Percentiles rank a stretch among this genome's conserved stretches.
These are phyloP conservation scores for Lycorma delicatula DNA, from an alignment of 1,140 invertebrate species.

Conservation along the genomic window DNA sequence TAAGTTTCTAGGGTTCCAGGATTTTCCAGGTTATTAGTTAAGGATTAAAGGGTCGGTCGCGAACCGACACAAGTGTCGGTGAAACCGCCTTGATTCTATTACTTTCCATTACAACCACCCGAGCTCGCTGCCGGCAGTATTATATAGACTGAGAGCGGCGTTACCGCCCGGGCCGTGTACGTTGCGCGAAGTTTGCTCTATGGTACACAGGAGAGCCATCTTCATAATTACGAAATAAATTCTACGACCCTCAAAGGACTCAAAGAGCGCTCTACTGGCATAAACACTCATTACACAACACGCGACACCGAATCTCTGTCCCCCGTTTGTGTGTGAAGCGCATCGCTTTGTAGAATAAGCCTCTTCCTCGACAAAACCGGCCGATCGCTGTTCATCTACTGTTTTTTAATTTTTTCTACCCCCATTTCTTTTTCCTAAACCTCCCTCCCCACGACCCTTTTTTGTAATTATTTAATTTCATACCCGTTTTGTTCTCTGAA, in stretches of 20 bases:
- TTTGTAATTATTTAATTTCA: constrained; percentile 7
- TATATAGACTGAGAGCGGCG: not conserved
- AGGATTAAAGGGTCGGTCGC: not conserved
- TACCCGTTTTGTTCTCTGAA: not conserved
- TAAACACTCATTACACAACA: constrained; percentile 3
- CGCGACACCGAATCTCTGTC: not conserved
- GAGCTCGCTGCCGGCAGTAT: not conserved
- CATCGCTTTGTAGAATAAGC: not conserved
- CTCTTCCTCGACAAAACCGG: not conserved
- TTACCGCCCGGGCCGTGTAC: not conserved
- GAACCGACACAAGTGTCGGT: not conserved
- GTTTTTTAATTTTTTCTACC: not conserved
- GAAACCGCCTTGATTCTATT: constrained; percentile 4
- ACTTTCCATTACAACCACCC: not conserved
- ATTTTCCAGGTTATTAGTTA: not conserved
- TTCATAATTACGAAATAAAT: constrained; percentile 5
- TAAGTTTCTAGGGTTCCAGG: no score
- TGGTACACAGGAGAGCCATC: not conserved
- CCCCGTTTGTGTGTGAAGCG: no score
- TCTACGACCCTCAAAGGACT: not conserved
- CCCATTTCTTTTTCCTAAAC: not conserved
- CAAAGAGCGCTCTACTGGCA: not conserved
- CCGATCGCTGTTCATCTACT: not conserved
- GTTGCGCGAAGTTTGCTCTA: not conserved
- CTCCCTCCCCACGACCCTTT: not conserved